Conservation (phyloP, 2,888 invertebrate genomes). For the Lypha dubia region DNA sequence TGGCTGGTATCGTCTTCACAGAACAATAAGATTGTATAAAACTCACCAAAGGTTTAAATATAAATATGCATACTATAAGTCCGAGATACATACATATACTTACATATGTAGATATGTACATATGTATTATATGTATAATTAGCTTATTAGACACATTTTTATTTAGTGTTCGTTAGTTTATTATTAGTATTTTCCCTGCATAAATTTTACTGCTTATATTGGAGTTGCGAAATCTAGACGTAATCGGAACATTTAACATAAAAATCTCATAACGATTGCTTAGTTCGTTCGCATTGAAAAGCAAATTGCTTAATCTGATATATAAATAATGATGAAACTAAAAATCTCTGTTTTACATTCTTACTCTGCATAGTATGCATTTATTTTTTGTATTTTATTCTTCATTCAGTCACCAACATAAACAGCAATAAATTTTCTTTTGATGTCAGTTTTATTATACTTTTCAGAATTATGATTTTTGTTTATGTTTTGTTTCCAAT, state of each 20-base stretch:
- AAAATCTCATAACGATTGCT: not conserved
- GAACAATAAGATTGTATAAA: constrained; percentile 28
- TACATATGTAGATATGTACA: no score
- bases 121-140: no score
- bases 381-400: constrained; percentile 7
- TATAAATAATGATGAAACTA: not conserved
- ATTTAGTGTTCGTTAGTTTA: not conserved
- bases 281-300: not conserved
- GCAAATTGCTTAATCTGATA: not conserved
- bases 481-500: not conserved
- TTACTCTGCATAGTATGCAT: not conserved
- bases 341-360: not conserved
- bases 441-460: constrained; percentile 9
- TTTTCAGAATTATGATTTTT: constrained; percentile 28
- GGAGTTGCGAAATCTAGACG: not conserved
- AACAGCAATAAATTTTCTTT: constrained; percentile 32
- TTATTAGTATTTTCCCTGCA: not conserved
- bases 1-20: constrained; percentile 69
- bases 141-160: not conserved
- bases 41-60: constrained; percentile 23
- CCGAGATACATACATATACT: no score
- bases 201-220: not conserved
- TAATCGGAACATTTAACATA: no score
- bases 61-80: constrained; percentile 29
- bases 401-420: constrained; percentile 29